Evolutionary conservation across 2,888 invertebrate species (phyloP), one percentile per base, ranked within the genome.

Genomic region (Druceiella hillmani): DNA sequence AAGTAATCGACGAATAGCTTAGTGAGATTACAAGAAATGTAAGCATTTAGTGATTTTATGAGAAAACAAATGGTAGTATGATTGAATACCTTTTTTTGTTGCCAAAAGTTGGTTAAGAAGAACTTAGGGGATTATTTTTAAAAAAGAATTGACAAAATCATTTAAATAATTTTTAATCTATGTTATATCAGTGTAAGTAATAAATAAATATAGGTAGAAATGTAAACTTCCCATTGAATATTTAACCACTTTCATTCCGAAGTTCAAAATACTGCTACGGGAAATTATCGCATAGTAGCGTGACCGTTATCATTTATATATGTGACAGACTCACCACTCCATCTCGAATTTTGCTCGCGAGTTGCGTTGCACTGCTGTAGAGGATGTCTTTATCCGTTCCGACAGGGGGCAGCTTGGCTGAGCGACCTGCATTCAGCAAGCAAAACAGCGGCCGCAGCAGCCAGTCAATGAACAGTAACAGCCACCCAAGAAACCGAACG

Each of bases 271-370:
- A n/a, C n/a, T n/a, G n/a, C n/a, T n/a, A n/a, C n/a, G n/a, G n/a
- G n/a, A n/a, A n/a, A n/a, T n/a, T n/a, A n/a, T 9, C 22, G 6
- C 22, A 6, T 9, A 20, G 11, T 7, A 27, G 27, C 9, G 27
- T 27, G 11, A 11, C 9, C 9, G 11, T 12, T 4, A n/a, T n/a
- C n/a, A n/a, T n/a, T n/a, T n/a, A n/a, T n/a, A n/a, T n/a, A 33
- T 13, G 6, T n/a, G 20, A 26, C 7, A 4, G 11, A 49, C 59
- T 63, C 53, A 79, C 82, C 62, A 79, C 66, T 54, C 66, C 72
- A 20, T 49, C 64, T 38, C 79, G 65, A 35, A 86, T 76, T 48
- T 67, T 74, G 11, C 60, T 62, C 0, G 81, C 79, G 16, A 85
- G 57, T 28, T 74, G 64, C 2, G 63, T 60, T 1, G 77, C 83